A percentile compares a stretch with the other conserved stretches of the same genome.
Conservation (phyloP, 2,888 invertebrate species). For the Tubulanus polymorphus region DNA sequence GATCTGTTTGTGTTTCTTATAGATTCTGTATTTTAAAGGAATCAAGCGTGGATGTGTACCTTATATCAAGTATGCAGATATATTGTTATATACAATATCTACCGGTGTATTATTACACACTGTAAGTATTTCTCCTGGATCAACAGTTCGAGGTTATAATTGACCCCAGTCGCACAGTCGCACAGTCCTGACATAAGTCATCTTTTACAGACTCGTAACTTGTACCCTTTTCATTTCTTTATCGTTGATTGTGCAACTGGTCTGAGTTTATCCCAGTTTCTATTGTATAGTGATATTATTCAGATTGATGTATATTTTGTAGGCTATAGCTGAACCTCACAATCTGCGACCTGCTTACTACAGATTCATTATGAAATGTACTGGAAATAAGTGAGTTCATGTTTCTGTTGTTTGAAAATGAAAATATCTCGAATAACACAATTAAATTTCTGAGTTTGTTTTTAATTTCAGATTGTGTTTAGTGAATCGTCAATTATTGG, state of each 20-base stretch:
- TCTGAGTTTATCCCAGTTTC: background rate
- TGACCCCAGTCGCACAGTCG: too few relatives aligned
- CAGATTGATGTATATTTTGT: constrained; percentile 8
- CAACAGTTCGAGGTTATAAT: too few relatives aligned
- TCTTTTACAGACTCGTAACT: constrained; percentile 1
- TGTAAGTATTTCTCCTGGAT: constrained; percentile 29
- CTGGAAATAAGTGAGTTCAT: constrained; percentile 60
- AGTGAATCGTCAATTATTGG: constrained; percentile 44
- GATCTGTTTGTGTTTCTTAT: constrained; percentile 28
- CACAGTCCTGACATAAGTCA: background rate
- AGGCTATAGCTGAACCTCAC: constrained; percentile 72
- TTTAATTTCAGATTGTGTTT: constrained; percentile 34
- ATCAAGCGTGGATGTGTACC: constrained; percentile 65
- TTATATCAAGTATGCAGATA: constrained; percentile 66
- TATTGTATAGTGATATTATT: too few relatives aligned
- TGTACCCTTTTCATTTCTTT: background rate
- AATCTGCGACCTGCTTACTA: constrained; percentile 77
- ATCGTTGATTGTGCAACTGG: background rate
- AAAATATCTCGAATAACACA: too few relatives aligned
- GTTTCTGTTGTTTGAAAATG: too few relatives aligned
- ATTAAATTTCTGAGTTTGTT: too few relatives aligned
- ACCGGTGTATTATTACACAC: constrained; percentile 75
- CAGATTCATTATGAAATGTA: constrained; percentile 72
- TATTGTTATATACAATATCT: constrained; percentile 71
- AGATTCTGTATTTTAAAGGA: constrained; percentile 72